Evolutionary conservation across 2,797 vertebrate species (phyloP).

Genomic region (Poecilia picta): DNA sequence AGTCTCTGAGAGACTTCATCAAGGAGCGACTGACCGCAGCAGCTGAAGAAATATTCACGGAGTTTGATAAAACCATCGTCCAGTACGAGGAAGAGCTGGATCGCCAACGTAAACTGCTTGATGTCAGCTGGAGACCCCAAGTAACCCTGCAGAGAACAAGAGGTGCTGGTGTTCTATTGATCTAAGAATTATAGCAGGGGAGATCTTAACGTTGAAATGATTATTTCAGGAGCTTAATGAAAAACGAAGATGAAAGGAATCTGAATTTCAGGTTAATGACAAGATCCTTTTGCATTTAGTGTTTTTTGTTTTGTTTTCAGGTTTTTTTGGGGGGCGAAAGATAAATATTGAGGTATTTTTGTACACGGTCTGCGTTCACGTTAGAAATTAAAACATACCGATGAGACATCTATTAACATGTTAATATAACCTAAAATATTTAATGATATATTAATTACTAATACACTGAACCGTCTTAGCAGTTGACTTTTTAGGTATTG

Average conservation of each 20-base stretch:
- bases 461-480: not conserved
- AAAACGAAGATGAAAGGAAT: not conserved
- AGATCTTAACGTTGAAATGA: not conserved
- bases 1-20: conserved; percentile 8
- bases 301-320: no score
- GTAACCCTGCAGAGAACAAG: not conserved
- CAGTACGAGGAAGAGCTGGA: not conserved
- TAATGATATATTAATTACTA: not conserved
- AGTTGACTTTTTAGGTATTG: not conserved
- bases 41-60: conserved; percentile 7
- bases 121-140: not conserved
- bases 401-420: not conserved
- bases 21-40: conserved; percentile 1
- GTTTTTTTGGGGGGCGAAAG: not conserved
- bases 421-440: not conserved
- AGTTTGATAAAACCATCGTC: conserved; percentile 5
- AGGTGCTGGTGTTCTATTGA: not conserved
- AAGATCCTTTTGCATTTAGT: not conserved
- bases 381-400: not conserved
- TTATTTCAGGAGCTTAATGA: not conserved
- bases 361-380: not conserved
- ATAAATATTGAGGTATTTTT: not conserved
- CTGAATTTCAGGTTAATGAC: not conserved
- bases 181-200: not conserved
- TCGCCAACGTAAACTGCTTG: not conserved